Evolutionary conservation across 2,888 invertebrate species (phyloP), one percentile per base, ranked within the genome.

Genomic region (Hirtodrosophila cameraria): DNA sequence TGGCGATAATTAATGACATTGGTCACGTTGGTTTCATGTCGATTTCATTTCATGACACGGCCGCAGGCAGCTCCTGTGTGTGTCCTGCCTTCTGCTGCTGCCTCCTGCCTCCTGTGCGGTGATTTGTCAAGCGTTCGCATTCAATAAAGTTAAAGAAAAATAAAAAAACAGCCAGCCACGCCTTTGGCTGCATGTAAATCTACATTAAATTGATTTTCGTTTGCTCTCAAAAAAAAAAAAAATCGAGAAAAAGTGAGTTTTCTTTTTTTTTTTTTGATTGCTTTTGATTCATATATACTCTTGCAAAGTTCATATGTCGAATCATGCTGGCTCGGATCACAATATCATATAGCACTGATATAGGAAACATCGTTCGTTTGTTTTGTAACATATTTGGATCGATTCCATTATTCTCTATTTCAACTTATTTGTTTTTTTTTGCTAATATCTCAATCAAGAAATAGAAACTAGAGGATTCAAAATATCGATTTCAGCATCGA

Each of bases 1-100:
- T 73, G 79, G 86, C 83, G 87, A 86, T 86, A 85, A 85, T 85
- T 85, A 85, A 85, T 85, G 85, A 85, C 83, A 65, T 86, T 79
- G 87, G 83, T 82, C 82, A 82, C 82, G 84, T 82, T 84, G 82
- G 82, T 80, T 82, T 82, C 77, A 86, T 86, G 82, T 82, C 86
- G 84, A 82, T 82, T 82, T 82, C 83, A 79, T 80, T 80, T 78
- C 85, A 80, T 75, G 80, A 85, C 83, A 82, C 69, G 48, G 82
- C 80, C 85, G 65, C 85, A 67, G 85, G 71, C 78, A 45, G 36
- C 42, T 50, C 42, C 18, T 45, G 33, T 50, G 45, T 28, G n/a
- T n/a, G n/a, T 39, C 23, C 25, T 6, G 16, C 42, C 20, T 12
- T n/a, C n/a, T n/a, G n/a, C n/a, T n/a, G 11, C 31, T 38, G 48